These are phyloP conservation scores for Rotaria macrura DNA, from an alignment of 2,888 invertebrate species.

Conservation along the genomic window DNA sequence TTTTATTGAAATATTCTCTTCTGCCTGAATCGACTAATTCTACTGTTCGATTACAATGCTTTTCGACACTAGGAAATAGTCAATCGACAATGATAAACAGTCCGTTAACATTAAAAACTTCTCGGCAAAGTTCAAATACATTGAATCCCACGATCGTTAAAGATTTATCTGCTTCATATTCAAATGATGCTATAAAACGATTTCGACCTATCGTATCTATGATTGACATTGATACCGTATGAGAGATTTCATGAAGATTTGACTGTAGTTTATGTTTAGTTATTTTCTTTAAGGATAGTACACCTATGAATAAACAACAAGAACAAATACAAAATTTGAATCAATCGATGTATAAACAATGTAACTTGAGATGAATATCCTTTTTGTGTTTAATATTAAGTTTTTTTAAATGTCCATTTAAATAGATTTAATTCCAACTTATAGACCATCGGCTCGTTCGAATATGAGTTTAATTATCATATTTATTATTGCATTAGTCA, in stretches of 20 bases:
- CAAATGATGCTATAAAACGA: background rate
- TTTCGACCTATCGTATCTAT: background rate
- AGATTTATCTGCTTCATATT: background rate
- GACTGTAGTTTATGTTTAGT: too few species aligned
- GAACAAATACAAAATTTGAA: background rate
- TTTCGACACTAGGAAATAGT: background rate
- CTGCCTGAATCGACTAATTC: background rate
- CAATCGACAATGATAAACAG: background rate
- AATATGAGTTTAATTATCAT: background rate
- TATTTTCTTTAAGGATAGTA: background rate
- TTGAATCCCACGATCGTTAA: too few species aligned
- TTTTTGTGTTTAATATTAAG: background rate
- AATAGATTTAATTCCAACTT: background rate
- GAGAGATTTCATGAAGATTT: too few species aligned
- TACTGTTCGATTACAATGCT: background rate
- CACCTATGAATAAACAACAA: background rate
- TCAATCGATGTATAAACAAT: background rate
- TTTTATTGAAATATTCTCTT: constrained; percentile 30
- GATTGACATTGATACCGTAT: background rate
- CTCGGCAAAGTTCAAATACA: background rate
- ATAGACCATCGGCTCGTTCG: background rate
- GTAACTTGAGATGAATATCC: background rate
- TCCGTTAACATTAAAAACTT: background rate
- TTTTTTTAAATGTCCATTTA: background rate
- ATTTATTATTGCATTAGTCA: background rate